These are phyloP conservation scores for Trochalopteron elliotii DNA, from an alignment of 2,113 vertebrate species.

Conservation along the genomic window DNA sequence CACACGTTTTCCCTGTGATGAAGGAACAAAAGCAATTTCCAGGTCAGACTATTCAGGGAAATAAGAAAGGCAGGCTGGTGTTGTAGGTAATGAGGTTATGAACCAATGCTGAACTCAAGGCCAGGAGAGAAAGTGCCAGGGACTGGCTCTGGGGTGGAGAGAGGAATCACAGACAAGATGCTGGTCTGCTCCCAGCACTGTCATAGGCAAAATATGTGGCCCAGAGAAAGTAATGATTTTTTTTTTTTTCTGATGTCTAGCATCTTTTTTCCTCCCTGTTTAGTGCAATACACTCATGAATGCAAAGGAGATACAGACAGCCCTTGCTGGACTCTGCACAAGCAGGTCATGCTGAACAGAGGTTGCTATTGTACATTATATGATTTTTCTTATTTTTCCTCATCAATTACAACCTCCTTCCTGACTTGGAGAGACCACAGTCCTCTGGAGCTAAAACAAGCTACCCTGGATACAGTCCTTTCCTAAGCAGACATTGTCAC, in stretches of 20 bases:
- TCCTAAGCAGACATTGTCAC: constrained; percentile 17
- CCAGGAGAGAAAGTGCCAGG: not conserved
- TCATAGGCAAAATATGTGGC: not conserved
- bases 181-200: not conserved
- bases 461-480: not conserved
- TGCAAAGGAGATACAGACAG: not conserved
- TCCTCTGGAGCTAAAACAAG: not conserved
- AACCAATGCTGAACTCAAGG: not conserved
- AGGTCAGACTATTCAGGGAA: not conserved
- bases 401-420: constrained; percentile 44
- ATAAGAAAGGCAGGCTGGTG: not conserved
- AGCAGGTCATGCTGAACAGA: not conserved
- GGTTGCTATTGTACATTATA: constrained; percentile 13
- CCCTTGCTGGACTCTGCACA: not conserved
- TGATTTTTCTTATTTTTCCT: not conserved
- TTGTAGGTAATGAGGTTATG: not conserved
- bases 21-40: not conserved
- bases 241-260: no score
- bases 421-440: not conserved
- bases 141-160: not conserved
- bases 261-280: not conserved
- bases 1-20: constrained; percentile 87
- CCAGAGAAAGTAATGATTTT: not conserved
- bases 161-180: not conserved
- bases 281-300: not conserved